Evolutionary conservation across 1,140 invertebrate species (phyloP).

Genomic region (Sycophaga agraensis): DNA sequence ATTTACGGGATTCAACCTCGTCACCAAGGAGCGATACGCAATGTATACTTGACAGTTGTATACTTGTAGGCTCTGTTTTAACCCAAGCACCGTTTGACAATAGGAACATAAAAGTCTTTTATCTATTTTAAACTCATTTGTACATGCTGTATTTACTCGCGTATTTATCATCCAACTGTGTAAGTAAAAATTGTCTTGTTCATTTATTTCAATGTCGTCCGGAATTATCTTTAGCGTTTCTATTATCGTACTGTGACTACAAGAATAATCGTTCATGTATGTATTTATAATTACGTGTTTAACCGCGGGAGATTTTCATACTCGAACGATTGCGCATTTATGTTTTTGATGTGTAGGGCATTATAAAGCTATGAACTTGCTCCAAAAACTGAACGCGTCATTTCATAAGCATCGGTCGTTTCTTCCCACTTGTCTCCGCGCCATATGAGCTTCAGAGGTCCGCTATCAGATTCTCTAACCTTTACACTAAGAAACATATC

Average conservation of each 20-base stretch:
- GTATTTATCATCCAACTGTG: slow-evolving; percentile 7
- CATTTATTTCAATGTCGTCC: neutral
- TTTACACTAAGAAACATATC: slow-evolving; percentile 44
- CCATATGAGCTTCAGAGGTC: slow-evolving; percentile 40
- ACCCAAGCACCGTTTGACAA: too few species aligned
- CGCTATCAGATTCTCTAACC: slow-evolving; percentile 33
- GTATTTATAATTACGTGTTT: neutral
- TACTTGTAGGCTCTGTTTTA: too few species aligned
- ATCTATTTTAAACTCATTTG: too few species aligned
- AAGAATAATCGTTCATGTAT: slow-evolving; percentile 7
- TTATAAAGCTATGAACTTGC: too few species aligned
- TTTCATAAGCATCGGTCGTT: slow-evolving; percentile 29
- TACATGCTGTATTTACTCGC: too few species aligned
- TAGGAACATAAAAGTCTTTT: too few species aligned
- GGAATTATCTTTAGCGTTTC: neutral
- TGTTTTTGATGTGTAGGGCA: slow-evolving; percentile 19
- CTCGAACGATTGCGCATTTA: neutral
- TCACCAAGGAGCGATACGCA: too few species aligned
- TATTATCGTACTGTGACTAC: neutral
- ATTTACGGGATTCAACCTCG: too few species aligned
- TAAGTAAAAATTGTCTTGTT: neutral
- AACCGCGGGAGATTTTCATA: neutral
- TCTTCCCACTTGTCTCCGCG: neutral
- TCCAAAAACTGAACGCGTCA: slow-evolving; percentile 45
- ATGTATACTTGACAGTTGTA: too few species aligned